These are phyloP conservation scores for Chymomyza procnemis DNA, from an alignment of 2,888 invertebrate genomes.

Conservation along the genomic window DNA sequence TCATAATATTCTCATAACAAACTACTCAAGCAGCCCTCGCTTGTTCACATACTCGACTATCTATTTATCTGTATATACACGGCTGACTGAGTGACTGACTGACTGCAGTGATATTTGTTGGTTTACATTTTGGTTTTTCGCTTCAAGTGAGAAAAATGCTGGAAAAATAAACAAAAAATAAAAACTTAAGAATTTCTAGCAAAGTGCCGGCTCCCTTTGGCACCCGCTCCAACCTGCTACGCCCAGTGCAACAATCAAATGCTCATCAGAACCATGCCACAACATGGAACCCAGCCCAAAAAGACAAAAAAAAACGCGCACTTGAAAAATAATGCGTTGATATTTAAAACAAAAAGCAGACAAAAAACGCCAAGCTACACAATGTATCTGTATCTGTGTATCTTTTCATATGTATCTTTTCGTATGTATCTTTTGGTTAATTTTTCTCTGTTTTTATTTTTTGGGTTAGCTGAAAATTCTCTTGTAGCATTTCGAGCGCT, in stretches of 20 bases:
- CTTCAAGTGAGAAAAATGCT: slow-evolving; percentile 68
- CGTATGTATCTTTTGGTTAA: slow-evolving; percentile 29
- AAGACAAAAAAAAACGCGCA: slow-evolving; percentile 36
- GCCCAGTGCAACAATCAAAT: slow-evolving; percentile 66
- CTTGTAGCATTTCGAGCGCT: slow-evolving; percentile 23
- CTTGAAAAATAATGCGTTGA: slow-evolving; percentile 67
- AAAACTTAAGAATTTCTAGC: slow-evolving; percentile 28
- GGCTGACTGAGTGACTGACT: slow-evolving; percentile 26
- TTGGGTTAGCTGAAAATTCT: slow-evolving; percentile 46
- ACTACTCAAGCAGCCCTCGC: too few relatives aligned
- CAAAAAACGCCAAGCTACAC: slow-evolving; percentile 3
- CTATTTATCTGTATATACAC: slow-evolving; percentile 23
- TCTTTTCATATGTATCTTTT: slow-evolving; percentile 28
- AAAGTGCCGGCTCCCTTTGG: slow-evolving; percentile 22
- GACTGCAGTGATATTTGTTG: slow-evolving; percentile 33
- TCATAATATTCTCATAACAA: too few relatives aligned
- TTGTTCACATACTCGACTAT: slow-evolving; percentile 19
- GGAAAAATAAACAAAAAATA: slow-evolving; percentile 71
- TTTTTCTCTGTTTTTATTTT: slow-evolving; percentile 41
- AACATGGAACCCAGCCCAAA: not conserved
- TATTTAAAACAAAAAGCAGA: slow-evolving; percentile 40
- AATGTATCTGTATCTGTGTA: slow-evolving; percentile 38
- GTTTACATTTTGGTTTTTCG: slow-evolving; percentile 66
- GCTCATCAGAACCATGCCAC: slow-evolving; percentile 56
- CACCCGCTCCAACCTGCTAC: not conserved